Base-by-base conservation (phyloP, 2,797 vertebrate species). In the Pyrrhura leucotis region DNA sequence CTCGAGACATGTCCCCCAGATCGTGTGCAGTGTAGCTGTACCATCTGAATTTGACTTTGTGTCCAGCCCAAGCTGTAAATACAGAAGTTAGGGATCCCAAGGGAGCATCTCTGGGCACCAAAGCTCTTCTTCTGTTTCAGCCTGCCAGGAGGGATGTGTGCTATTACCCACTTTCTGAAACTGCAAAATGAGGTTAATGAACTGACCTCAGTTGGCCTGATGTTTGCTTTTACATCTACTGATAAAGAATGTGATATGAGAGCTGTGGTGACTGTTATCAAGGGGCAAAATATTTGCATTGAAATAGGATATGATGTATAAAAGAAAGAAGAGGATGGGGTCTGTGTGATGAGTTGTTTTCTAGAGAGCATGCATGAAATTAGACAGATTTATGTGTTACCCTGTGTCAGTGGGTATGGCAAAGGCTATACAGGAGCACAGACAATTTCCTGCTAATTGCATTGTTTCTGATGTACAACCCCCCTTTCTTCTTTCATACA, bases 1-100 rank as follows among this genome's bases (percentile, higher is more conserved):
- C 48, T 79, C 31, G 12, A 53, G 31, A 35, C 1, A 1, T 2
- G 2, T 35, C 6, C 22, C 2, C 22, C 31, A 10, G 53, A 31
- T 61, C 19, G 15, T 10, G 14, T 0, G 1, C 26, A 40, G 10
- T 18, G 29, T 25, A 72, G 25, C 12, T 28, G 5, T 53, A 53
- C 33, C n/a, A 5, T n/a, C 50, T 25, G 33, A 89, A 83, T 45
- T 35, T 28, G 35, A 59, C 18, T 9, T 29, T 56, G 7, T 56
- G n/a, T 53, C 31, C 33, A 31, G 16, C 11, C 35, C 1, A 4
- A n/a, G 17, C 26, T 86, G 35, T 45, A 76, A 59, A 19, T 14
- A 42, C 33, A 58, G 77, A 78, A 33, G 31, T 51, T 72, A 56
- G 72, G 51, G 45, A 82, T 63, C 39, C 26, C 29, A 13, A 39